phyloP scores from a whole-genome alignment of 2,888 invertebrate species.

The Macaria notata region DNA sequence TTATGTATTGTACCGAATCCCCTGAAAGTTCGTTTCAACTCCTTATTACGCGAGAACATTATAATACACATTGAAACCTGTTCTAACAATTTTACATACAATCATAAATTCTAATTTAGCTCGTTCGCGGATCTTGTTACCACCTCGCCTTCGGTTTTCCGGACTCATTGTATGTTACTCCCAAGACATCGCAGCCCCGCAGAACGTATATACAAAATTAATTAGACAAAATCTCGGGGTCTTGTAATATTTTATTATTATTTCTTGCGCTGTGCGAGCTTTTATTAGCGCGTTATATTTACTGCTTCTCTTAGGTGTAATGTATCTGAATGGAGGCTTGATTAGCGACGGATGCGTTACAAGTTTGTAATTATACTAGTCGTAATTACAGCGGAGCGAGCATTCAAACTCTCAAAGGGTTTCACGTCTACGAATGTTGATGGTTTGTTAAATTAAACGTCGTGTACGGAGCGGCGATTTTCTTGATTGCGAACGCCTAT shows the following conservation, averaged over 20 bases:
- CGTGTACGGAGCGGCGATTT: constrained; percentile 57
- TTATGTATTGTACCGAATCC: constrained; percentile 51
- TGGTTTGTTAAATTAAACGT: constrained; percentile 79
- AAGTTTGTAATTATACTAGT: constrained; percentile 76
- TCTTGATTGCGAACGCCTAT: constrained; percentile 66
- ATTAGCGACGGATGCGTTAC: constrained; percentile 69
- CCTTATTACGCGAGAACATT: constrained; percentile 56
- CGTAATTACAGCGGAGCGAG: constrained; percentile 74
- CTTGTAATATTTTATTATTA: constrained; percentile 81
- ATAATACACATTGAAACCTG: constrained; percentile 67
- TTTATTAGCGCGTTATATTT: constrained; percentile 77
- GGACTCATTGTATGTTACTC: constrained; percentile 76
- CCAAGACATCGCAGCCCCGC: constrained; percentile 76
- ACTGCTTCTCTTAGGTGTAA: constrained; percentile 70
- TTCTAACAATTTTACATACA: constrained; percentile 79
- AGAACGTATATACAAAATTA: constrained; percentile 78
- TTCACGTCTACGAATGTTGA: constrained; percentile 66
- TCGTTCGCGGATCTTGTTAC: constrained; percentile 75
- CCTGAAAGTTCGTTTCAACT: constrained; percentile 56
- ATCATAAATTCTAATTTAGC: constrained; percentile 82
- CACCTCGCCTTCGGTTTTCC: constrained; percentile 70
- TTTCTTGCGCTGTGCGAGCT: constrained; percentile 70
- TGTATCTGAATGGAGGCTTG: constrained; percentile 75
- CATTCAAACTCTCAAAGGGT: constrained; percentile 63
- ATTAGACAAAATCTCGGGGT: constrained; percentile 78